A percentile compares a stretch with the other conserved stretches of the same genome.
These are phyloP conservation scores for Aplysina aerophoba DNA, from an alignment of 37 sponge, comb jelly and placozoan species.

Conservation along the genomic window DNA sequence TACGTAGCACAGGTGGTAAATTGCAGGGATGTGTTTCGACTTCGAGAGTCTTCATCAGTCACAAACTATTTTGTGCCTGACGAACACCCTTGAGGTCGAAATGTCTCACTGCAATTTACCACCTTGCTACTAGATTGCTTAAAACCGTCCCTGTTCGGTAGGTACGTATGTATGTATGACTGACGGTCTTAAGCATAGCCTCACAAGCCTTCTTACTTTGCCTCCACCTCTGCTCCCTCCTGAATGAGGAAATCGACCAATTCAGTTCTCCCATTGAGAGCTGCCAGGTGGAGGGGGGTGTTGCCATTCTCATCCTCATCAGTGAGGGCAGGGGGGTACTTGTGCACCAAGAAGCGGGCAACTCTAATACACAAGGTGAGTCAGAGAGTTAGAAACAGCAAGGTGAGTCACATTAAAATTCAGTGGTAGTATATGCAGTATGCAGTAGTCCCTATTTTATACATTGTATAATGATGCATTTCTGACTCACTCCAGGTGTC, in stretches of 20 bases:
- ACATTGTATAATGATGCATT: neutral
- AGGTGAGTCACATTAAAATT: neutral
- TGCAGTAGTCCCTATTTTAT: too few relatives aligned
- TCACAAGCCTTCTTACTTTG: conserved; percentile 41
- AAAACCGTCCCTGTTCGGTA: too few relatives aligned
- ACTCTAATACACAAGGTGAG: neutral
- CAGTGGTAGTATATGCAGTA: neutral
- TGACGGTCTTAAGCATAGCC: too few relatives aligned
- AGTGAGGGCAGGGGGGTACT: neutral
- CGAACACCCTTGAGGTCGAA: too few relatives aligned
- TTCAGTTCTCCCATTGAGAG: conserved; percentile 67
- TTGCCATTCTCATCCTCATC: conserved; percentile 10
- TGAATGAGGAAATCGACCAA: conserved; percentile 65
- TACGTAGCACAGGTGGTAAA: too few relatives aligned
- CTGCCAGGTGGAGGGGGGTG: conserved; percentile 53
- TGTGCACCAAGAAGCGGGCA: neutral
- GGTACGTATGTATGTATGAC: too few relatives aligned
- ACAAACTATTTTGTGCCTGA: too few relatives aligned
- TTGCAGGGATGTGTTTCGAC: too few relatives aligned
- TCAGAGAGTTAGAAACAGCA: neutral
- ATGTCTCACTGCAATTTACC: too few relatives aligned
- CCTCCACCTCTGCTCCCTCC: conserved; percentile 69
- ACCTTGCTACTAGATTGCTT: too few relatives aligned
- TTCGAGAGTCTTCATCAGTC: too few relatives aligned
- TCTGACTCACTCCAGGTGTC: conserved; percentile 65